Evolutionary conservation across 2,888 invertebrate genomes (phyloP), one percentile per base, ranked within the genome.

Genomic region (Criorhina ranunculi): DNA sequence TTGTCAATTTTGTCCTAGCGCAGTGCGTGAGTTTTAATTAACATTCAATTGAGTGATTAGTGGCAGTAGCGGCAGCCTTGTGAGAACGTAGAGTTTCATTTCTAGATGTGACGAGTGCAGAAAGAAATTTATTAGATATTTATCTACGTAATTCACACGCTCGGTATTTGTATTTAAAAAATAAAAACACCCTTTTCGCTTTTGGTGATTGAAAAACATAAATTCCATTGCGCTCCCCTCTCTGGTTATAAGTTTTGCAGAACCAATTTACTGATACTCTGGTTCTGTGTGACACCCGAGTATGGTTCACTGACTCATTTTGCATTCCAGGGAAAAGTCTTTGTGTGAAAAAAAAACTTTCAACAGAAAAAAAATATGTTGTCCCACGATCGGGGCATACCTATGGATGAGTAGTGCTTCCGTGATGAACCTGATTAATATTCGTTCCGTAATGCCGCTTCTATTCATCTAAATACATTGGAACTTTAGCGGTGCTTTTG

Each of bases 281-380:
- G 42, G 51, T n/a, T n/a, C 31, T 67, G 51, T 60, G 31, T 40
- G 64, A 8, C 31, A 53, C 37, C 57, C 44, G 51, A 67, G 29
- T 53, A 3, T 29, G 67, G 67, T 70, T 69, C 62, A 62, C 62
- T 78, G 78, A 78, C 69, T 78, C 78, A 78, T 70, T 55, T 53
- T 70, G 62, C 78, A 78, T 78, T 78, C 78, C 70, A 62, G 1
- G 12, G 60, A 60, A 70, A 70, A 69, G 70, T 64, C 78, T 70
- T 78, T 78, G 78, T 78, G 53, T 59, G 15, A 60, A 8, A 49
- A 46, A 57, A 70, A 4, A 11, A 8, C 17, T 29, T 33, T 31
- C 9, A n/a, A 19, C 8, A 46, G 33, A 33, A 33, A 46, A 46
- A 42, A 55, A 33, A 15, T 67, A 49, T 77, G 59, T 17, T 66